These are phyloP conservation scores for Zaprionus capensis DNA, from an alignment of 1,140 invertebrate species.

Conservation along the genomic window DNA sequence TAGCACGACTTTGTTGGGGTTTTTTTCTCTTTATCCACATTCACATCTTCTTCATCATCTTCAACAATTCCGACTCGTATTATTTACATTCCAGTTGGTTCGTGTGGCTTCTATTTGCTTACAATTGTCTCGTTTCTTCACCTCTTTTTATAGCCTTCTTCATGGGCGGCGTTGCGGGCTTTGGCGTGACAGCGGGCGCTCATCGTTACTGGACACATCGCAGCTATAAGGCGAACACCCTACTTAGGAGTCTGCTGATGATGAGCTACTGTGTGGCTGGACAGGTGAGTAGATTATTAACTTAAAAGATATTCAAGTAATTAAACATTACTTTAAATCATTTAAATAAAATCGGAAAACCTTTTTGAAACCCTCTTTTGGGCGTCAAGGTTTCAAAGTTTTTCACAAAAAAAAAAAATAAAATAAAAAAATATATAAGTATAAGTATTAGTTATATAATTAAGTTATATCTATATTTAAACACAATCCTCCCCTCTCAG, in stretches of 20 bases:
- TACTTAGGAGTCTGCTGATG: constrained; percentile 89
- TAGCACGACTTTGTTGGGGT: constrained; percentile 51
- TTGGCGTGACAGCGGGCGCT: constrained; percentile 92
- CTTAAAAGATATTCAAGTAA: too few relatives aligned
- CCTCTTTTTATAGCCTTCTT: constrained; percentile 84
- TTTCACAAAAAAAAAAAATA: too few relatives aligned
- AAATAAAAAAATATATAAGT: too few relatives aligned
- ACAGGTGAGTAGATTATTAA: constrained; percentile 85
- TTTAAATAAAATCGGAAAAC: too few relatives aligned
- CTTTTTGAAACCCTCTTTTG: background rate
- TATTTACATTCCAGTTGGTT: background rate
- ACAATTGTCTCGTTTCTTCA: constrained; percentile 19
- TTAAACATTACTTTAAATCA: too few relatives aligned
- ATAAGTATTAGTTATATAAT: too few relatives aligned
- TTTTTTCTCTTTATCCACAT: constrained; percentile 32
- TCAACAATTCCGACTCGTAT: background rate
- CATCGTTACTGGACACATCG: constrained; percentile 94
- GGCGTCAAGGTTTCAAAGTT: too few relatives aligned
- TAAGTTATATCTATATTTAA: background rate
- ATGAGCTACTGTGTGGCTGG: constrained; percentile 89
- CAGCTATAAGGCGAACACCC: constrained; percentile 91
- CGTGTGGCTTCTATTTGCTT: constrained; percentile 7
- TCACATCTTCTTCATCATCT: background rate
- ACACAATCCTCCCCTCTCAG: background rate
- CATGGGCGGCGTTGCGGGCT: constrained; percentile 85